Evolutionary conservation across 37 sponge, comb jelly and placozoan species (phyloP).

Genomic region (Hormiphora californensis): DNA sequence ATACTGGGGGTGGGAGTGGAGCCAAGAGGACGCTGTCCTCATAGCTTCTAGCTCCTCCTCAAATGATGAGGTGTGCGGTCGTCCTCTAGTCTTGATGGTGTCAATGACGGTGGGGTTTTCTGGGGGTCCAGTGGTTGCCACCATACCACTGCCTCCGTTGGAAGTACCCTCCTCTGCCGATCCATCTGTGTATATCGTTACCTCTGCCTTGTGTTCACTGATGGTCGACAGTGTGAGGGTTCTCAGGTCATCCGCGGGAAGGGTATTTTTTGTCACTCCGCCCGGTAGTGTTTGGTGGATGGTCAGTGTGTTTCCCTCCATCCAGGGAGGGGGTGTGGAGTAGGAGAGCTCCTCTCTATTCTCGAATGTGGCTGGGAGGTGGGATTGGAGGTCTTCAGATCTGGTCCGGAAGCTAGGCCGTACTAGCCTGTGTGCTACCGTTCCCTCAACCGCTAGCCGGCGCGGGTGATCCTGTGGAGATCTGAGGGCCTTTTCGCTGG

Average conservation of each 20-base stretch:
- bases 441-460: neutral
- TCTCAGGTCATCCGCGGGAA: neutral
- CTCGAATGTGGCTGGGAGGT: neutral
- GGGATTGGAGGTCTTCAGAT: neutral
- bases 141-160: neutral
- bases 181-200: neutral
- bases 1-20: neutral
- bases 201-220: neutral
- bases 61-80: neutral
- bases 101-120: neutral
- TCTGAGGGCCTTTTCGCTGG: neutral
- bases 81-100: neutral
- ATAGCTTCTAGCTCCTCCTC: neutral
- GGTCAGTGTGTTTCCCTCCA: neutral
- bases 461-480: neutral
- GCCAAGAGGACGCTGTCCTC: neutral
- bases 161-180: neutral
- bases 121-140: neutral
- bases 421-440: too few relatives aligned
- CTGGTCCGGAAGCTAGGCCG: too few relatives aligned
- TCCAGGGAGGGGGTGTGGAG: neutral
- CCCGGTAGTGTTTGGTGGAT: neutral
- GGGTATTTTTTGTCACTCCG: neutral
- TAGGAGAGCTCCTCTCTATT: neutral
- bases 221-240: neutral